Evolutionary conservation across 2,888 invertebrate species (phyloP).

Genomic region (Lottia scabra): DNA sequence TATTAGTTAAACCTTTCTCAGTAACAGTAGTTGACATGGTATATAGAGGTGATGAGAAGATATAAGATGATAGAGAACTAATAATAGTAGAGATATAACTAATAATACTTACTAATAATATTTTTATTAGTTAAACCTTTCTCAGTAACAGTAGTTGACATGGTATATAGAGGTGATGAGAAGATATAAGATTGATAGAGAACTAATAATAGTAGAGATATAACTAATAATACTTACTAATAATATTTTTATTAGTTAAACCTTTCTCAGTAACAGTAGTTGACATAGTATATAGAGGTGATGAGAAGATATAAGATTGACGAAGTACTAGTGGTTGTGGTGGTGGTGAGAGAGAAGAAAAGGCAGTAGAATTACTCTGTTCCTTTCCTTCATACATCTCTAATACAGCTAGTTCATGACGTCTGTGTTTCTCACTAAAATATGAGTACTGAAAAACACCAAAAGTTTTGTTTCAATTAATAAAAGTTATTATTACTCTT

Average conservation of each 20-base stretch:
- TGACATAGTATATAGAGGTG: slow-evolving; percentile 82
- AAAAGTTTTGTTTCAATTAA: not conserved
- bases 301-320: slow-evolving; percentile 89
- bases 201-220: too few species aligned
- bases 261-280: slow-evolving; percentile 93
- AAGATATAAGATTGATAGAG: slow-evolving; percentile 70
- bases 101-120: slow-evolving; percentile 77
- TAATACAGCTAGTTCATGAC: slow-evolving; percentile 91
- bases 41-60: slow-evolving; percentile 83
- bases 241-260: slow-evolving; percentile 86
- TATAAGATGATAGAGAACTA: slow-evolving; percentile 68
- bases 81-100: not conserved
- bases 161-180: slow-evolving; percentile 80
- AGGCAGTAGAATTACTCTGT: slow-evolving; percentile 83
- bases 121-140: slow-evolving; percentile 91
- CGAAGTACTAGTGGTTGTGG: slow-evolving; percentile 78
- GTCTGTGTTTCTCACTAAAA: slow-evolving; percentile 91
- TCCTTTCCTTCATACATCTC: slow-evolving; percentile 95
- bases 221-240: slow-evolving; percentile 79
- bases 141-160: too few species aligned
- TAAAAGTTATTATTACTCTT: not conserved
- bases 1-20: slow-evolving; percentile 90
- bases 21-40: slow-evolving; percentile 90
- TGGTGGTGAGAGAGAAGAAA: slow-evolving; percentile 85
- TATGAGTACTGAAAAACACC: slow-evolving; percentile 78